Evolutionary conservation across 2,888 invertebrate species (phyloP).

Genomic region (Epinotia ramella): DNA sequence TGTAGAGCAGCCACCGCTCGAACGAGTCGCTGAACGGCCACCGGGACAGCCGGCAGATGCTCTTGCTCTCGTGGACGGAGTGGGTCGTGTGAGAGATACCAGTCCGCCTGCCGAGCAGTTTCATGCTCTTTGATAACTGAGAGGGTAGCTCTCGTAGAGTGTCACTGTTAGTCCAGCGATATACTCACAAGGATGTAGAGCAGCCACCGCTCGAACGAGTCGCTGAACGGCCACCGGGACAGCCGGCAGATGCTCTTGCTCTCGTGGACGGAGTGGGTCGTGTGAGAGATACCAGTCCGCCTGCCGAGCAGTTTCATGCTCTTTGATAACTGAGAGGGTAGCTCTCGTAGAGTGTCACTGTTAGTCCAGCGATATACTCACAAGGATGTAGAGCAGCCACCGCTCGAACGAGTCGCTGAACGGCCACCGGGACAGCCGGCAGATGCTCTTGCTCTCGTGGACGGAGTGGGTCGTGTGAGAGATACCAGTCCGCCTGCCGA

Average conservation of each 20-base stretch:
- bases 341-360: too few species aligned
- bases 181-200: slow-evolving; percentile 90
- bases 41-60: slow-evolving; percentile 97
- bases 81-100: slow-evolving; percentile 84
- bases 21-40: slow-evolving; percentile 99
- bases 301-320: too few species aligned
- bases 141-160: too few species aligned
- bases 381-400: slow-evolving; percentile 94
- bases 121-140: too few species aligned
- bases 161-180: neutral
- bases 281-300: slow-evolving; percentile 83
- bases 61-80: slow-evolving; percentile 94
- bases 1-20: slow-evolving; percentile 95
- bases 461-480: slow-evolving; percentile 85
- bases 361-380: slow-evolving; percentile 67
- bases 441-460: slow-evolving; percentile 97
- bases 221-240: slow-evolving; percentile 99
- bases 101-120: slow-evolving; percentile 77
- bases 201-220: slow-evolving; percentile 97
- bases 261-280: slow-evolving; percentile 89
- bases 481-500: slow-evolving; percentile 82
- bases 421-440: slow-evolving; percentile 98
- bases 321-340: too few species aligned
- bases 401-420: slow-evolving; percentile 99
- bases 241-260: slow-evolving; percentile 98